Conservation (phyloP, 1,140 invertebrate genomes). For the Calliphora vicina region DNA sequence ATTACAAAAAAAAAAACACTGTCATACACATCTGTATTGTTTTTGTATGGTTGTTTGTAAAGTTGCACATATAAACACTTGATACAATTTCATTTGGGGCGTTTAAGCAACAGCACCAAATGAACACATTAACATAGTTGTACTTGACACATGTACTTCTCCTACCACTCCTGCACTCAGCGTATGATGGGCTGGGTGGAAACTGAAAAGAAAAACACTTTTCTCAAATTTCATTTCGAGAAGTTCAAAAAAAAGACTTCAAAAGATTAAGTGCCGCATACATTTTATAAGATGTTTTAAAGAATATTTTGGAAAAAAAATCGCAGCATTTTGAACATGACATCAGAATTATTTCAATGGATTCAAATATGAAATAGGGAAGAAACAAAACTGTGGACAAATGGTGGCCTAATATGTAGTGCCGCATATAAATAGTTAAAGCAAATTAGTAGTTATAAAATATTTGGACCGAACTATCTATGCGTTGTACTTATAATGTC, state of each 20-base stretch:
- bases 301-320: no score
- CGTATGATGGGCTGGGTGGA: background rate
- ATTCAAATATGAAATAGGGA: no score
- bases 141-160: no score
- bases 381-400: no score
- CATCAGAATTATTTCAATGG: no score
- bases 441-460: no score
- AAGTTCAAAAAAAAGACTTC: background rate
- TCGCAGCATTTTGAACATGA: no score
- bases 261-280: background rate
- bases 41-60: background rate
- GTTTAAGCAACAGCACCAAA: background rate
- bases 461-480: no score
- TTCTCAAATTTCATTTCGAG: background rate
- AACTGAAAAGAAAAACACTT: background rate
- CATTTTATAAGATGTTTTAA: background rate
- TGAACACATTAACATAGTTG: background rate
- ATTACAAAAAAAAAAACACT: background rate
- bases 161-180: no score
- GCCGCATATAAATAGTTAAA: no score
- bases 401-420: no score
- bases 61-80: background rate
- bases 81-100: slow-evolving; percentile 1
- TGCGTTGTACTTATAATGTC: no score
- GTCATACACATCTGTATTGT: background rate